Conservation (phyloP, 1,140 invertebrate genomes). For the Drosophila mauritiana region DNA sequence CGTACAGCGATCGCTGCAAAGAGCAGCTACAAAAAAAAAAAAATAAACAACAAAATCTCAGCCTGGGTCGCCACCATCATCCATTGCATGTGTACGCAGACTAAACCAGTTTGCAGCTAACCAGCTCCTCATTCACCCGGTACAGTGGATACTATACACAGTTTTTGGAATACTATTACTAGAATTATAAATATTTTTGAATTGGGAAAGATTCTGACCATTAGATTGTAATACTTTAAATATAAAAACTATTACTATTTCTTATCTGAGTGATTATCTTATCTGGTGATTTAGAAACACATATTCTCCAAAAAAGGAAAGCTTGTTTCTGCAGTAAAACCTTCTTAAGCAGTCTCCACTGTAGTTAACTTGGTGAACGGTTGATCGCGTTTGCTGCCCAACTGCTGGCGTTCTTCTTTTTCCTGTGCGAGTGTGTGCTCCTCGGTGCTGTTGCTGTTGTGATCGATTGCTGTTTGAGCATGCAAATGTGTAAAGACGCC, state of each 20-base stretch:
- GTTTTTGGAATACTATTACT: no score
- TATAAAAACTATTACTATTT: no score
- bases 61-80: constrained; percentile 51
- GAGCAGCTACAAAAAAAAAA: constrained; percentile 29
- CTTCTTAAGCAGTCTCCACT: background rate
- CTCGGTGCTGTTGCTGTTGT: constrained; percentile 66
- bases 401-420: constrained; percentile 33
- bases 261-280: no score
- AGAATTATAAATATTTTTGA: no score
- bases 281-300: no score
- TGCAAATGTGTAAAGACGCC: constrained; percentile 83
- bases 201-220: no score
- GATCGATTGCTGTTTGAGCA: constrained; percentile 83
- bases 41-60: constrained; percentile 48
- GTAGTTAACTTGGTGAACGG: constrained; percentile 44
- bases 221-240: no score
- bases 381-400: constrained; percentile 60
- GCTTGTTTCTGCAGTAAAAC: background rate
- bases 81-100: constrained; percentile 61
- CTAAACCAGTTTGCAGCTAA: constrained; percentile 60
- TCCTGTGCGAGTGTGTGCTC: constrained; percentile 34
- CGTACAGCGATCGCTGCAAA: constrained; percentile 46
- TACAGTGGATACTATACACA: constrained; percentile 12
- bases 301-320: no score
- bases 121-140: constrained; percentile 47